phyloP scores from a whole-genome alignment of 2,888 invertebrate species.

The Tryphoninae sp. region DNA sequence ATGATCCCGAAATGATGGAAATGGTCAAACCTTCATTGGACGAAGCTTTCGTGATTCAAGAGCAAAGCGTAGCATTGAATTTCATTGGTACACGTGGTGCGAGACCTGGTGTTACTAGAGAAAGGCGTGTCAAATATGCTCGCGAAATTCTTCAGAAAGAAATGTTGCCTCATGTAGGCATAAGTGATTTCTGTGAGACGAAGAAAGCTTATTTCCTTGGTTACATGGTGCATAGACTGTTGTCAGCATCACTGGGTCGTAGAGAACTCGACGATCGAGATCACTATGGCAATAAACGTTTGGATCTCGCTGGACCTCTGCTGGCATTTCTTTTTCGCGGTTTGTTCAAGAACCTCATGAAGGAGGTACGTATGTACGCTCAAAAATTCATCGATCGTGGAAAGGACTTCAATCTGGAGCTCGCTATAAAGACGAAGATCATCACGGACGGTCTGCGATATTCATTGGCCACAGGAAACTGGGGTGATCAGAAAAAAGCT shows the following conservation, averaged over 20 bases:
- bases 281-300: conserved; percentile 99
- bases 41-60: conserved; percentile 99
- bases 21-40: conserved; percentile 99
- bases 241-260: conserved; percentile 96
- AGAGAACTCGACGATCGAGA: conserved; percentile 99
- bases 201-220: conserved; percentile 99
- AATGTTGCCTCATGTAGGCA: conserved; percentile 99
- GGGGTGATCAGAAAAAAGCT: conserved; percentile 99
- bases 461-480: conserved; percentile 99
- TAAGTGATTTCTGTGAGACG: conserved; percentile 99
- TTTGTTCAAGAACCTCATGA: conserved; percentile 96
- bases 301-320: conserved; percentile 98
- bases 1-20: conserved; percentile 99
- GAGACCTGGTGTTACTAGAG: conserved; percentile 98
- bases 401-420: conserved; percentile 98
- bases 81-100: conserved; percentile 99
- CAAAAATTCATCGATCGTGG: conserved; percentile 99
- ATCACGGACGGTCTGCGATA: conserved; percentile 99
- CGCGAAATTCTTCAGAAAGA: conserved; percentile 99
- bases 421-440: conserved; percentile 97
- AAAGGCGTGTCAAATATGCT: conserved; percentile 99
- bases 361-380: conserved; percentile 98
- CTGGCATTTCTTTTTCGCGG: conserved; percentile 98
- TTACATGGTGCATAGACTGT: conserved; percentile 99
- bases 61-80: conserved; percentile 98